These are phyloP conservation scores for Meganola albula DNA, from an alignment of 2,888 invertebrate genomes.

Conservation along the genomic window DNA sequence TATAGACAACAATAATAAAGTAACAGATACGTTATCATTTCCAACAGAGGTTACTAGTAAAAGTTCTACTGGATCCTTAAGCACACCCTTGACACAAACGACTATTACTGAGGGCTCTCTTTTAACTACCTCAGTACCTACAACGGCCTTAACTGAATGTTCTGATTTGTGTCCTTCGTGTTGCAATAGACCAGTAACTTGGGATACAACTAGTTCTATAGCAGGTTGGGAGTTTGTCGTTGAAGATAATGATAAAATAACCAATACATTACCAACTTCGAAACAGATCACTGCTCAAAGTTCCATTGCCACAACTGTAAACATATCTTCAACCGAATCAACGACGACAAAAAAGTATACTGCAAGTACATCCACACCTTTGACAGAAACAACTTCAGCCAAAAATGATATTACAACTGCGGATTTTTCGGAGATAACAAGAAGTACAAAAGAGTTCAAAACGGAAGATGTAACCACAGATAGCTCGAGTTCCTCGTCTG, in stretches of 20 bases:
- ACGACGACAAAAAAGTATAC: background rate
- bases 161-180: slow-evolving; percentile 3
- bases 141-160: background rate
- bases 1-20: too few species aligned
- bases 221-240: background rate
- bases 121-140: background rate
- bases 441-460: too few species aligned
- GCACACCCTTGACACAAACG: too few species aligned
- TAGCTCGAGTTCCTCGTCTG: too few species aligned
- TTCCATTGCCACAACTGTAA: background rate
- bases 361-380: background rate
- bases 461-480: too few species aligned
- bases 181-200: slow-evolving; percentile 19
- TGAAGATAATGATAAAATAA: background rate
- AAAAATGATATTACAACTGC: too few species aligned
- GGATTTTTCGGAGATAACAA: background rate
- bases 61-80: too few species aligned
- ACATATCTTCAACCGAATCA: background rate
- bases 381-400: background rate
- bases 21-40: too few species aligned
- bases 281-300: too few species aligned
- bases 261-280: too few species aligned
- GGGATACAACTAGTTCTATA: slow-evolving; percentile 11
- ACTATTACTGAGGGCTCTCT: too few species aligned
- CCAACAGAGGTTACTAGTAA: too few species aligned